Conservation (phyloP, 2,113 vertebrate genomes). For the Hylia prasina region DNA sequence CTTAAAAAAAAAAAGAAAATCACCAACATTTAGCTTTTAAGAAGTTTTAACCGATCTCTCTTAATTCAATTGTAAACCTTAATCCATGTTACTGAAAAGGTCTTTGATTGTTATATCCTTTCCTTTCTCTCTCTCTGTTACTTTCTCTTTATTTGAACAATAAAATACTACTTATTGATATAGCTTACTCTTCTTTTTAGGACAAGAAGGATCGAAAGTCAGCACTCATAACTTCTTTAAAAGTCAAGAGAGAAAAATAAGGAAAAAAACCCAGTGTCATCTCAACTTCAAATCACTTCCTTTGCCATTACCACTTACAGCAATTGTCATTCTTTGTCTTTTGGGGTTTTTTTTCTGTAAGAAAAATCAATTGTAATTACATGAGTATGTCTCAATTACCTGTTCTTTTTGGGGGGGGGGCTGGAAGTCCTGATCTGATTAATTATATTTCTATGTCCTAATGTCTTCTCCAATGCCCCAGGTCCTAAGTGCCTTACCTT, state of each 20-base stretch:
- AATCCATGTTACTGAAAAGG: background rate
- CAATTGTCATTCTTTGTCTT: background rate
- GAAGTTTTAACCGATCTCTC: background rate
- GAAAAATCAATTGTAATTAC: conserved; percentile 36
- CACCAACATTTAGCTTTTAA: background rate
- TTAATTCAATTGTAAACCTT: background rate
- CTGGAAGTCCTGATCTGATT: background rate
- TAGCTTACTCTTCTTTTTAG: background rate
- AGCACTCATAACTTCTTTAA: background rate
- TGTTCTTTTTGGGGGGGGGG: background rate
- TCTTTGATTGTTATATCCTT: background rate
- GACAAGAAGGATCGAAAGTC: background rate
- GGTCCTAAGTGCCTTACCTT: background rate
- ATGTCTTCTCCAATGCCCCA: background rate
- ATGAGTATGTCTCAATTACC: background rate
- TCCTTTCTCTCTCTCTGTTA: background rate
- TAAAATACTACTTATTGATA: background rate
- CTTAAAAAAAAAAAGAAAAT: background rate
- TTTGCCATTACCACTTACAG: background rate
- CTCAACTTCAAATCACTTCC: background rate
- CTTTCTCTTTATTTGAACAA: background rate
- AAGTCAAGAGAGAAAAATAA: background rate
- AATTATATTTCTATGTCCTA: background rate
- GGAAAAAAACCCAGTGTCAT: background rate
- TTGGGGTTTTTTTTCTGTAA: background rate